phyloP scores from a whole-genome alignment of 2,797 vertebrate species.

The Hippocampus kuda region DNA sequence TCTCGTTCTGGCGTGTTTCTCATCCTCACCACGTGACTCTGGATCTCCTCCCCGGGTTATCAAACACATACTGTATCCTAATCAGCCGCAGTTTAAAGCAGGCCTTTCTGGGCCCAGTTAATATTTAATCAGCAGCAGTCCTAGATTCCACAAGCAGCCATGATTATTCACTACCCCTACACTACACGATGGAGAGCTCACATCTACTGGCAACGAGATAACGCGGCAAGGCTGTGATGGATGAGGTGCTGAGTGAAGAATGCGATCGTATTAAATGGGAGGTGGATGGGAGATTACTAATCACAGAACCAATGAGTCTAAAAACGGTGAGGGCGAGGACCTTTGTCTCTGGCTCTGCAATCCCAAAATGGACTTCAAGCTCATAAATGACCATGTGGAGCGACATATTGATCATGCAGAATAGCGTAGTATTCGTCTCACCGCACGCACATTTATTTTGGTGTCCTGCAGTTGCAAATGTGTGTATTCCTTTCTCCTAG shows the following conservation, averaged over 20 bases:
- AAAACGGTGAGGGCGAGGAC: not conserved
- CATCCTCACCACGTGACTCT: slow-evolving; percentile 23
- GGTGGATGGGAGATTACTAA: not conserved
- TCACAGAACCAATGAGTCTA: not conserved
- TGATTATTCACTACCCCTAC: slow-evolving; percentile 46
- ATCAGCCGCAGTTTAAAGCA: slow-evolving; percentile 58
- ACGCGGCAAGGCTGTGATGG: not conserved
- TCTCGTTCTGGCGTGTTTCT: slow-evolving; percentile 31
- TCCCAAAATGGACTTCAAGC: not conserved
- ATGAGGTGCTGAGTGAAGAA: not conserved
- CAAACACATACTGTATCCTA: slow-evolving; percentile 50
- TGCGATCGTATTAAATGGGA: not conserved
- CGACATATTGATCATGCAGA: not conserved
- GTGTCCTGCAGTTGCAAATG: no score
- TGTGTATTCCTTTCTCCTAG: no score
- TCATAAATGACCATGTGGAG: not conserved
- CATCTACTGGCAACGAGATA: slow-evolving; percentile 13
- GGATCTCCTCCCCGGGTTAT: slow-evolving; percentile 55
- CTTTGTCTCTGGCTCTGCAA: not conserved
- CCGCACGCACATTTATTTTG: no score
- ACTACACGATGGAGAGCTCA: slow-evolving; percentile 4
- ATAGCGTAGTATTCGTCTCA: not conserved
- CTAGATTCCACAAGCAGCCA: slow-evolving; percentile 59
- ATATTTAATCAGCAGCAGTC: slow-evolving; percentile 67
- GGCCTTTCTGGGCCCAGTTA: slow-evolving; percentile 52